These are phyloP conservation scores for Thyatira batis DNA, from an alignment of 2,888 invertebrate species.

Conservation along the genomic window DNA sequence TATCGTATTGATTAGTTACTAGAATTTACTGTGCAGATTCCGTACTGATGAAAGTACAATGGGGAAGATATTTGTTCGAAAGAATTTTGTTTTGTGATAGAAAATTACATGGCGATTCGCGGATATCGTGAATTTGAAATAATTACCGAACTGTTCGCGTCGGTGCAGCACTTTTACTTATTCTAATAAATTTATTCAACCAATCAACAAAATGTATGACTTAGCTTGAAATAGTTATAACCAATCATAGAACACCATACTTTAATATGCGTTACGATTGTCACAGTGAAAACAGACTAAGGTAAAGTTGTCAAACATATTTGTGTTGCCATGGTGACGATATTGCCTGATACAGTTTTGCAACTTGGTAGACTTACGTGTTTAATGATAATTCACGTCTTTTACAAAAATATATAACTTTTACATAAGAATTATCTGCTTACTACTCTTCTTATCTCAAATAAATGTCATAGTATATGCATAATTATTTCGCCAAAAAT, in stretches of 20 bases:
- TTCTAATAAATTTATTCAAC: neutral
- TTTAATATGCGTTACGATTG: neutral
- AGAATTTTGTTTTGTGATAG: slow-evolving; percentile 10
- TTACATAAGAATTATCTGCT: too few species aligned
- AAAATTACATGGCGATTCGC: slow-evolving; percentile 11
- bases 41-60: neutral
- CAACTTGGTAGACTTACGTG: too few species aligned
- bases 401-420: too few species aligned
- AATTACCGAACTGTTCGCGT: slow-evolving; percentile 2
- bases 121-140: slow-evolving; percentile 21
- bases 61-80: neutral
- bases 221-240: neutral
- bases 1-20: slow-evolving; percentile 13
- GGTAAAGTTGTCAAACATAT: slow-evolving; percentile 15
- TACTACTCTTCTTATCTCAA: too few species aligned
- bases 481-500: too few species aligned
- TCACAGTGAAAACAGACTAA: slow-evolving; percentile 7
- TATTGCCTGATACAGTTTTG: too few species aligned
- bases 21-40: slow-evolving; percentile 1
- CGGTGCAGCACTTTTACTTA: neutral
- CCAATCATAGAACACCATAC: neutral
- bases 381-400: too few species aligned
- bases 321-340: slow-evolving; percentile 49
- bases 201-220: neutral
- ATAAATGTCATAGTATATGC: too few species aligned